Base-by-base conservation (phyloP, 2,113 vertebrate species). In the Eidolon helvum region DNA sequence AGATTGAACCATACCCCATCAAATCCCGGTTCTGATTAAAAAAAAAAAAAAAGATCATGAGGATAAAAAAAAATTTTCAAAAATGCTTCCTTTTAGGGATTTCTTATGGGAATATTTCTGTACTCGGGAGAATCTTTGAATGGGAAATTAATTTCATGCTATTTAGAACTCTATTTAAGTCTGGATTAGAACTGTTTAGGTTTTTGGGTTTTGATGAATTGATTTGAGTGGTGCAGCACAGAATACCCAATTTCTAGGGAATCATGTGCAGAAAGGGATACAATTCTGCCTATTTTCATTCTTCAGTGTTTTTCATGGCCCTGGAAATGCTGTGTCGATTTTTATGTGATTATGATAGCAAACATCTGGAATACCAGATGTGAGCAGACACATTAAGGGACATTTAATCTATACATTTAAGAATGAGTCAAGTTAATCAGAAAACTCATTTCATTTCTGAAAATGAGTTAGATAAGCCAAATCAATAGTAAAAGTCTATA, bases 331-430 rank as follows among this genome's bases (percentile, higher is more conserved):
- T 97, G 85, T 88, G 87, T 94, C 43, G 68, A 53, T 95, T 97
- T 97, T 96, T 92, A 92, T 94, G 90, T 84, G 90, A 95, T 93
- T 95, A 97, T 97, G 97, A 89, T 55, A 83, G 91, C 53, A 96
- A 97, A 96, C 97, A 98, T 98, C 97, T 98, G 97, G 96, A 91
- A 96, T 94, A 79, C 91, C 97, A 98, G 97, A 97, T 97, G 97
- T 87, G 91, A 97, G 68, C 91, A 93, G 78, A 59, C 94, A 94
- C 96, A 96, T 95, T 93, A 93, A 92, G 63, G 74, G 61, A 10
- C 83, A 96, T 90, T 97, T 97, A 97, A 96, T 97, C 87, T 95
- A 97, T 95, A 97, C 68, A 95, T 91, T 97, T 97, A 97, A 93
- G 96, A 94, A 95, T 91, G 93, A 98, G 91, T 98, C 91, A 97